These are phyloP conservation scores for Tachystola acroxantha DNA, from an alignment of 2,888 invertebrate genomes.

Conservation along the genomic window DNA sequence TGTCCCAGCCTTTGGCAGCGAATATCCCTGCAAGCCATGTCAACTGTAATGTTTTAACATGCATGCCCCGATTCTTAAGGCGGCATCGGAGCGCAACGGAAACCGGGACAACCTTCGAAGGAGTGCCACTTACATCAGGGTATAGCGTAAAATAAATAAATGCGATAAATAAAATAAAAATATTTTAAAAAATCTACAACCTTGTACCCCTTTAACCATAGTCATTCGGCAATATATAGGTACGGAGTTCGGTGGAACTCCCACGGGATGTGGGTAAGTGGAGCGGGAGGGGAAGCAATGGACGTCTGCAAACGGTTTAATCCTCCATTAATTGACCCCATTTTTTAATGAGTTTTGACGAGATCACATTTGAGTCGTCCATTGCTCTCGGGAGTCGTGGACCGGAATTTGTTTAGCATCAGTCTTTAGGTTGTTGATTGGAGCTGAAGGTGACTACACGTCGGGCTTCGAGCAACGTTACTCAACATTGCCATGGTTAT, in stretches of 20 bases:
- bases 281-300: conserved; percentile 39
- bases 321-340: conserved; percentile 70
- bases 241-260: conserved; percentile 68
- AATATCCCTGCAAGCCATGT: conserved; percentile 62
- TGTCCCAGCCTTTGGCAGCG: conserved; percentile 63
- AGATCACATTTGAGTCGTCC: conserved; percentile 44
- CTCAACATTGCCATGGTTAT: not conserved
- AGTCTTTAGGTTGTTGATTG: not conserved
- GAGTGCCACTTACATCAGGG: conserved; percentile 69
- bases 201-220: conserved; percentile 73
- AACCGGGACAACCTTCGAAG: conserved; percentile 80
- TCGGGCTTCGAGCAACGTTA: not conserved
- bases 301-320: conserved; percentile 56
- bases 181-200: conserved; percentile 70
- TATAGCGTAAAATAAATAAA: conserved; percentile 73
- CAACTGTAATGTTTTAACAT: conserved; percentile 52
- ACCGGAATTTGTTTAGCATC: conserved; percentile 25
- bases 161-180: conserved; percentile 72
- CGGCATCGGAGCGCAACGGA: conserved; percentile 66
- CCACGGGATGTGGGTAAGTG: conserved; percentile 31
- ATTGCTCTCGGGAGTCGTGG: conserved; percentile 41
- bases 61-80: conserved; percentile 60
- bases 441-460: not conserved
- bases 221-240: conserved; percentile 66
- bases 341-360: conserved; percentile 54